Conservation (phyloP, 92 coral and sea anemone species). For the Nematostella vectensis region DNA sequence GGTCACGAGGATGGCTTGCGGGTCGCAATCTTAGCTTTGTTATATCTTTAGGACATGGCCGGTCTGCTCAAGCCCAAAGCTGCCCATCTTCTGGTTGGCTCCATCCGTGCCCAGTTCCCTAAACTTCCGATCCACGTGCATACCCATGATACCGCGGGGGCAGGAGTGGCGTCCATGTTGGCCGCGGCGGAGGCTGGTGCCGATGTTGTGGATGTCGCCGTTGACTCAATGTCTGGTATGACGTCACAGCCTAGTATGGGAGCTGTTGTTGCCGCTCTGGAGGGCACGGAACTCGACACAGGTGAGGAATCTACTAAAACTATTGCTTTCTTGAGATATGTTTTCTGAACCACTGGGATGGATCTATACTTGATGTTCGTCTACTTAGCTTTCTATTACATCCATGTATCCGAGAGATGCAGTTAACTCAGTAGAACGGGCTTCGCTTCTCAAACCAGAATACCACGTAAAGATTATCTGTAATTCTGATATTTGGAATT, state of each 20-base stretch:
- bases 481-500: too few species aligned
- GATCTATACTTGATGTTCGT: too few species aligned
- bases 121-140: slow-evolving; percentile 94
- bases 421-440: too few species aligned
- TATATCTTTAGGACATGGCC: slow-evolving; percentile 81
- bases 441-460: too few species aligned
- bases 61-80: slow-evolving; percentile 87
- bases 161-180: slow-evolving; percentile 98
- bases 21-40: too few species aligned
- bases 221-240: slow-evolving; percentile 98
- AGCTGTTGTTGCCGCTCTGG: slow-evolving; percentile 82
- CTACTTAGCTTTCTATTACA: too few species aligned
- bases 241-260: slow-evolving; percentile 99
- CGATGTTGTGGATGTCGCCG: slow-evolving; percentile 97
- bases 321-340: too few species aligned
- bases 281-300: slow-evolving; percentile 74
- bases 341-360: too few species aligned
- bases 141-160: slow-evolving; percentile 99
- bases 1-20: too few species aligned
- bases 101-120: slow-evolving; percentile 99
- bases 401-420: too few species aligned
- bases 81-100: slow-evolving; percentile 68
- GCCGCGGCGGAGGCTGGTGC: slow-evolving; percentile 99
- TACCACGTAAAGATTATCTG: too few species aligned
- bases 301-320: too few species aligned